phyloP scores from a whole-genome alignment of 2,797 vertebrate genomes.

The Benthosema pterotum region DNA sequence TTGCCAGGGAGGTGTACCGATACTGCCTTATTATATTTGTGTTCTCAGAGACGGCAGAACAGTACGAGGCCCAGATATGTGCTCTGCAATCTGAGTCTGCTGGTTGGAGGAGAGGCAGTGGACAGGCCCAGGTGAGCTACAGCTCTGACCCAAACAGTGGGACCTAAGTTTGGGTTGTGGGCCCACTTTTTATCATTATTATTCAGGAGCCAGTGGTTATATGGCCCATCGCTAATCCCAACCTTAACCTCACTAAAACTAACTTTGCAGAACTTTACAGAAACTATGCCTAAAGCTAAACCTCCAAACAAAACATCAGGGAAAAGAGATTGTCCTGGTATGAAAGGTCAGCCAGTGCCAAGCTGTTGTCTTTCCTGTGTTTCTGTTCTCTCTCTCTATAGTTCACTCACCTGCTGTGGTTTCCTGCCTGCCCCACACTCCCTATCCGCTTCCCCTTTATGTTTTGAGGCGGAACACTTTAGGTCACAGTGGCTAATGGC shows the following conservation, averaged over 20 bases:
- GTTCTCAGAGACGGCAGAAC: constrained; percentile 75
- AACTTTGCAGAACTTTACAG: no score
- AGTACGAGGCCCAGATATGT: constrained; percentile 80
- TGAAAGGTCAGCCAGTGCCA: no score
- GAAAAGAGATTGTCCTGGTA: no score
- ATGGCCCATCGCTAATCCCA: no score
- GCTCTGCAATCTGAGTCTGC: constrained; percentile 73
- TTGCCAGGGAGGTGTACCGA: constrained; percentile 6
- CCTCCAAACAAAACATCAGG: no score
- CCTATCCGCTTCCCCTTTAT: constrained; percentile 7
- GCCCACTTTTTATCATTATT: no score
- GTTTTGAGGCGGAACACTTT: neutral
- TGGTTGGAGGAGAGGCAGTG: constrained; percentile 73
- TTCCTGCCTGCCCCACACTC: neutral
- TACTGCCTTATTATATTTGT: constrained; percentile 1
- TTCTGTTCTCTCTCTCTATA: neutral
- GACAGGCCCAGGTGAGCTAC: constrained; percentile 57
- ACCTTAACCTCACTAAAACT: no score
- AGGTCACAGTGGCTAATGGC: no score
- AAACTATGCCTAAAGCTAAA: no score
- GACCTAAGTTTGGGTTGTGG: no score
- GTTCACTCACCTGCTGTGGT: neutral
- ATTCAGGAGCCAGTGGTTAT: no score
- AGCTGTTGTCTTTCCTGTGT: neutral
- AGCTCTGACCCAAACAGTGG: no score